Evolutionary conservation across 2,113 vertebrate species (phyloP).

Genomic region (Jacana jacana): DNA sequence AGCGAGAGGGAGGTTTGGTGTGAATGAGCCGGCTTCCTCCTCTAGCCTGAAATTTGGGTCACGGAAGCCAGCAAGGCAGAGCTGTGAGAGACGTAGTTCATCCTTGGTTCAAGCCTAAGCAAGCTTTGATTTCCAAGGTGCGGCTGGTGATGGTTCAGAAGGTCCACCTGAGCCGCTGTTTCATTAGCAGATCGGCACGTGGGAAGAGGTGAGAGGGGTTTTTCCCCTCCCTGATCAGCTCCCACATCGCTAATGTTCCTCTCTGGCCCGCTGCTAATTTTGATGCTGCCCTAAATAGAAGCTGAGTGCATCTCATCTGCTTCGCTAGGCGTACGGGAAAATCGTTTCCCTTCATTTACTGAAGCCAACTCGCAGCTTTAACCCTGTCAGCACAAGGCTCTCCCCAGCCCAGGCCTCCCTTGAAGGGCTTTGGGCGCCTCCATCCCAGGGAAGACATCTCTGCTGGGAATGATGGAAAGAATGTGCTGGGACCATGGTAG

Average conservation of each 20-base stretch:
- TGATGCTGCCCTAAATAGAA: constrained; percentile 72
- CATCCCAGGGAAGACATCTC: background rate
- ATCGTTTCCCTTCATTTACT: constrained; percentile 45
- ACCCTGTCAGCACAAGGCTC: constrained; percentile 11
- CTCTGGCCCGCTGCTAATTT: constrained; percentile 66
- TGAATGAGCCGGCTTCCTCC: constrained; percentile 20
- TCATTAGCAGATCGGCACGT: background rate
- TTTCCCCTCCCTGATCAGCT: constrained; percentile 21
- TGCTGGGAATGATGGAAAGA: background rate
- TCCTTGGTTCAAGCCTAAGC: background rate
- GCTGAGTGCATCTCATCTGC: constrained; percentile 61
- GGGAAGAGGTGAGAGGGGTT: constrained; percentile 22
- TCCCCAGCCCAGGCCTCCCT: background rate
- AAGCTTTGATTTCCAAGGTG: background rate
- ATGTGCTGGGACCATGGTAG: background rate
- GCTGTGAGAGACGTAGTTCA: background rate
- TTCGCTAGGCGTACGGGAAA: constrained; percentile 32
- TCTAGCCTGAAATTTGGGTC: constrained; percentile 35
- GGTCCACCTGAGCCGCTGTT: background rate
- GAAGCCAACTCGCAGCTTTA: constrained; percentile 16
- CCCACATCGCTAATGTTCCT: constrained; percentile 32
- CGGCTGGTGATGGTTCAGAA: background rate
- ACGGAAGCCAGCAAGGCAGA: background rate
- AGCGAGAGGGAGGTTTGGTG: background rate
- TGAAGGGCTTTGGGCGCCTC: background rate